These are phyloP conservation scores for Clivina fossor DNA, from an alignment of 2,888 invertebrate species.

Conservation along the genomic window DNA sequence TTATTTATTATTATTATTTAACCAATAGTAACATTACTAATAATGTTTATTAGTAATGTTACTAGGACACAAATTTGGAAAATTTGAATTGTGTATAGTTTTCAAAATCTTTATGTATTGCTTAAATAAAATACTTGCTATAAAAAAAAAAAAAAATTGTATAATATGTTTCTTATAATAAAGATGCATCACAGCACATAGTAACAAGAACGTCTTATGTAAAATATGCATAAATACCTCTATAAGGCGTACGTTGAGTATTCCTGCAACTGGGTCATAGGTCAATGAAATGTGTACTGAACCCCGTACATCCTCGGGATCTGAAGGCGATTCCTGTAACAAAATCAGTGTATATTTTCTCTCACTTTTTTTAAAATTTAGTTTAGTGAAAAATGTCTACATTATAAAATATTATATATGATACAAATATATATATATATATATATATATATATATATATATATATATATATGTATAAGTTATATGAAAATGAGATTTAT, in stretches of 20 bases:
- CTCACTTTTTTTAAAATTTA: background rate
- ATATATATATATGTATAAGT: background rate
- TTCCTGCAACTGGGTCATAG: constrained; percentile 64
- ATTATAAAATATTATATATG: background rate
- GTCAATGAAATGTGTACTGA: constrained; percentile 63
- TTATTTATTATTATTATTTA: too few species aligned
- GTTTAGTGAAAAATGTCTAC: background rate
- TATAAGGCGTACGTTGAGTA: constrained; percentile 64
- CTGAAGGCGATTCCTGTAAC: constrained; percentile 37
- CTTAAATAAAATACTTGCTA: too few species aligned
- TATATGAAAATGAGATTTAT: background rate
- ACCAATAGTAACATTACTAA: too few species aligned
- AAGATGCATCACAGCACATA: too few species aligned
- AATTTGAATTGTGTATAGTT: too few species aligned
- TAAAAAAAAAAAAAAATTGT: too few species aligned
- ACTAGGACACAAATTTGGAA: too few species aligned
- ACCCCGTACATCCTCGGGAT: constrained; percentile 59
- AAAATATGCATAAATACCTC: constrained; percentile 58
- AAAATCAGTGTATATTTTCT: background rate
- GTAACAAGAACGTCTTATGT: too few species aligned
- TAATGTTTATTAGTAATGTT: too few species aligned
- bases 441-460: background rate
- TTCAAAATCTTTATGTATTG: too few species aligned
- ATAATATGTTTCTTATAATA: too few species aligned
- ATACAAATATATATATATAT: background rate